phyloP scores from a whole-genome alignment of 2,797 vertebrate species.

The Sphaeramia orbicularis region DNA sequence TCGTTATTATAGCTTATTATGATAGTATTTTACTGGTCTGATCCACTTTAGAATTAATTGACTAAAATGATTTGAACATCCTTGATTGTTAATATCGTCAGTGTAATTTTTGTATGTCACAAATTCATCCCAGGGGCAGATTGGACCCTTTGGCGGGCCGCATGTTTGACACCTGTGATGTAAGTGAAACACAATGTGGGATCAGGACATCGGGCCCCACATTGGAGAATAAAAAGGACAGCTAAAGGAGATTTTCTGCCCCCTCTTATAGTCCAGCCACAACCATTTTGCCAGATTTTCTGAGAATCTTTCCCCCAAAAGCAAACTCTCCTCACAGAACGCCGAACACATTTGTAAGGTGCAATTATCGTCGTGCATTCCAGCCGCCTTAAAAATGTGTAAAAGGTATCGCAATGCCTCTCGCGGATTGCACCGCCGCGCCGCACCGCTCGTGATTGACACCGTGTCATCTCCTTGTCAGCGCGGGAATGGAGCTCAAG shows the following conservation, averaged over 20 bases:
- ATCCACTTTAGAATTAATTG: too few relatives aligned
- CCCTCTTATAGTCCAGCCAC: neutral
- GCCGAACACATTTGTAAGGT: slow-evolving; percentile 19
- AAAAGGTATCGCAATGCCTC: slow-evolving; percentile 65
- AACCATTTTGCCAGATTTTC: slow-evolving; percentile 3
- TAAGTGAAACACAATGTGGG: slow-evolving; percentile 3
- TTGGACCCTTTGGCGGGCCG: too few relatives aligned
- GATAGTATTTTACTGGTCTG: too few relatives aligned
- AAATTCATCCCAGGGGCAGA: too few relatives aligned
- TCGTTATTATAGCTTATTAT: too few relatives aligned
- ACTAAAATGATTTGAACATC: too few relatives aligned
- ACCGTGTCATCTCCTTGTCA: slow-evolving; percentile 74
- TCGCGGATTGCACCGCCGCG: slow-evolving; percentile 46
- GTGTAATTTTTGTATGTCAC: too few relatives aligned
- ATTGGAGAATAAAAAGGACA: neutral
- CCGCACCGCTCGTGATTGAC: slow-evolving; percentile 69
- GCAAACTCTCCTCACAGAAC: slow-evolving; percentile 11
- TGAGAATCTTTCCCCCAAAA: neutral
- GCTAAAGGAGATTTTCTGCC: neutral
- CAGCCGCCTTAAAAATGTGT: slow-evolving; percentile 17
- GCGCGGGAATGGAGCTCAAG: slow-evolving; percentile 58
- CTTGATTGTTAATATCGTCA: too few relatives aligned
- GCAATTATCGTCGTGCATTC: slow-evolving; percentile 29
- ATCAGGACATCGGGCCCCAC: slow-evolving; percentile 21
- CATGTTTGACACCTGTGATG: too few relatives aligned